Percentiles rank a stretch among this genome's conserved stretches.
Conservation (phyloP, 2,113 vertebrate species). For the Ramphastos sulfuratus region DNA sequence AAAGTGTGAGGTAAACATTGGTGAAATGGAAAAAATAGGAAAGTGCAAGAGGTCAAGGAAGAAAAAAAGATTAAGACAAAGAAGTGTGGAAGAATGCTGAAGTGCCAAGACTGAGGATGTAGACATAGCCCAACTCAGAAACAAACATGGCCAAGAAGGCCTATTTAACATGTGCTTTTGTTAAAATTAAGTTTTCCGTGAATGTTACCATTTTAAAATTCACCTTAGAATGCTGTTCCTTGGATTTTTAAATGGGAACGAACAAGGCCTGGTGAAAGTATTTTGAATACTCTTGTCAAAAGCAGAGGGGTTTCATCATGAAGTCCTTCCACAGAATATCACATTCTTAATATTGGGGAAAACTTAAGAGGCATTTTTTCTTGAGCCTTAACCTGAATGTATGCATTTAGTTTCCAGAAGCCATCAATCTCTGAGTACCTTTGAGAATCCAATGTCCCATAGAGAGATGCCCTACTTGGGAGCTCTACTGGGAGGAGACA, state of each 20-base stretch:
- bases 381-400: background rate
- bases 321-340: background rate
- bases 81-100: background rate
- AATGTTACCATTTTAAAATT: background rate
- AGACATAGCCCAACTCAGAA: background rate
- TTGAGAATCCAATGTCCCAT: background rate
- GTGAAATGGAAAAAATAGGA: background rate
- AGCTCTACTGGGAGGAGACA: background rate
- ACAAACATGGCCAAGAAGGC: background rate
- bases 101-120: background rate
- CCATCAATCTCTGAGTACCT: background rate
- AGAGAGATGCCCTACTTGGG: background rate
- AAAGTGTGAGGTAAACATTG: background rate
- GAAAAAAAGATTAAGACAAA: background rate
- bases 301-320: accelerated
- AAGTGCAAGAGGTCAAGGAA: background rate
- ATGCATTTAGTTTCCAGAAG: background rate
- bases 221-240: background rate
- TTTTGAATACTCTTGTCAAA: background rate
- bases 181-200: background rate
- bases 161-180: background rate
- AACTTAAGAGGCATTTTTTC: background rate
- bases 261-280: background rate
- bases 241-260: background rate
- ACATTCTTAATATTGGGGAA: background rate